Conservation (phyloP, 2,888 invertebrate genomes). For the Torymus auratus region DNA sequence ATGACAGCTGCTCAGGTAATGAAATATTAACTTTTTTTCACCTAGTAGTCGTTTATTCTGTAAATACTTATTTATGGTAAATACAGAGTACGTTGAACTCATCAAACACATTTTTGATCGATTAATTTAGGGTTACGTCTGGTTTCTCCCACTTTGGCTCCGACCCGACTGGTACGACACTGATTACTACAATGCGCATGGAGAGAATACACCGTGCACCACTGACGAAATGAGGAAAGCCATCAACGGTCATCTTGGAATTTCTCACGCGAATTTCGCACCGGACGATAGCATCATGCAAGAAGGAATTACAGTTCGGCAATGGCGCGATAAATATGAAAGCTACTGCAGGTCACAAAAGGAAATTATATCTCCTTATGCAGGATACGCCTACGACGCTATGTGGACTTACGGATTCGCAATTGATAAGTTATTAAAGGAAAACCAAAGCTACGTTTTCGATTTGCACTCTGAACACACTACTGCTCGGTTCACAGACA, state of each 20-base stretch:
- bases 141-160: slow-evolving; percentile 90
- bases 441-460: slow-evolving; percentile 80
- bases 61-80: no score
- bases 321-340: slow-evolving; percentile 80
- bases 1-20: slow-evolving; percentile 80
- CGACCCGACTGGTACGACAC: slow-evolving; percentile 82
- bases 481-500: slow-evolving; percentile 80
- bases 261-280: slow-evolving; percentile 84
- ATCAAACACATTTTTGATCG: not conserved
- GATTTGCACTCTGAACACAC: slow-evolving; percentile 79
- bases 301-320: slow-evolving; percentile 81
- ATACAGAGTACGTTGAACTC: no score
- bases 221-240: slow-evolving; percentile 82
- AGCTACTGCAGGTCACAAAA: slow-evolving; percentile 62
- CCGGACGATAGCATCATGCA: slow-evolving; percentile 81
- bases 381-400: slow-evolving; percentile 88
- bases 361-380: slow-evolving; percentile 80
- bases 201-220: slow-evolving; percentile 80
- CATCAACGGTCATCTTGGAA: slow-evolving; percentile 84
- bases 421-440: slow-evolving; percentile 81
- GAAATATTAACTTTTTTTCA: slow-evolving; percentile 39
- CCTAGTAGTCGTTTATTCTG: not conserved
- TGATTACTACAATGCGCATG: slow-evolving; percentile 76
- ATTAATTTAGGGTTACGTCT: slow-evolving; percentile 83
- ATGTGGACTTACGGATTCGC: slow-evolving; percentile 89